Evolutionary conservation across 2,888 invertebrate genomes (phyloP), one percentile per base, ranked within the genome.

Genomic region (Aplocera efformata): DNA sequence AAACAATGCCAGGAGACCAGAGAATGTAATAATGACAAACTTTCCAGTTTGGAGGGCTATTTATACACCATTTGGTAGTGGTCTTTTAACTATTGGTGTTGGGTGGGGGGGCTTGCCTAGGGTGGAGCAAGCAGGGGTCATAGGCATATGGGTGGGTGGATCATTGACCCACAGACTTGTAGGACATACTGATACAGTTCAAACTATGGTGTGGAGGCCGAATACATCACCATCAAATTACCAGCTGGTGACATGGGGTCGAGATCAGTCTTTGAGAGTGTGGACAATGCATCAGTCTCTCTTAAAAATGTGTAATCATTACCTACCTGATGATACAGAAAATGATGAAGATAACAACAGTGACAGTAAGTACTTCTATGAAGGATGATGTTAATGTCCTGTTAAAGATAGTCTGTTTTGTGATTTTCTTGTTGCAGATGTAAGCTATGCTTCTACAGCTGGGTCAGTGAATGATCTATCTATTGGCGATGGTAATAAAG

Each of bases 131-230:
- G 92, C 92, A 28, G 89, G 89, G 1, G 89, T 88, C 1, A 86
- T 89, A 25, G 89, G 88, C n/a, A 81, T 89, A 23, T 89, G 89
- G 89, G 88, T 88, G 7, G 81, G 82, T 7, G 88, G 88, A 1
- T 81, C 94, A 25, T 94, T 97, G 1, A 93, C 97, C 28, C 96
- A 97, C 69, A 95, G 96, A 17, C 94, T 98, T 73, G 94, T 96
- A n/a, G 98, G 98, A 0, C 98, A 98, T 66, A 94, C 95, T 5
- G 98, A 98, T 83, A 96, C 97, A 28, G 96, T 98, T 4, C 89
- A 98, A 42, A 98, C 98, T 65, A 98, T 98, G 90, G 96, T 96
- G 51, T 98, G 98, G 98, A 90, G 96, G 35, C 94, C 94, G 48
- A 92, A 92, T 63, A 68, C 84, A 72, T 91, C 90, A 46, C 90